Evolutionary conservation across 1,140 invertebrate species (phyloP).

Genomic region (Littorina saxatilis): DNA sequence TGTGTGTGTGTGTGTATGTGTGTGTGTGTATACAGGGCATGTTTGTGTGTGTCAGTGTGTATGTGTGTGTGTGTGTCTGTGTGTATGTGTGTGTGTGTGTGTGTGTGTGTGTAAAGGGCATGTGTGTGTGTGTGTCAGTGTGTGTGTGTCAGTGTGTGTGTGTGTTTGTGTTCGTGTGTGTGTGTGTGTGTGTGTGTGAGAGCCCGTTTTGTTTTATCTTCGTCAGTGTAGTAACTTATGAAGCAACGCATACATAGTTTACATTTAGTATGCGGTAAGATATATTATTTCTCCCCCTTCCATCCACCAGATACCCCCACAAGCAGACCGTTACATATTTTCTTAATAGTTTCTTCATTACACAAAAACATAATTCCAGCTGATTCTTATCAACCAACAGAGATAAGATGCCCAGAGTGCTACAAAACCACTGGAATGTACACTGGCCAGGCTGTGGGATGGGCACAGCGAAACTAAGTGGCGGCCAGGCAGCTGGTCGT

Average conservation of each 20-base stretch:
- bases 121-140: conserved; percentile 25
- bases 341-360: no score
- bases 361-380: no score
- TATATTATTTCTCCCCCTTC: no score
- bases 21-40: conserved; percentile 28
- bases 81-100: background rate
- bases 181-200: background rate
- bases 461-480: no score
- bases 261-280: no score
- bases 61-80: background rate
- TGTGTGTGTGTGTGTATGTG: background rate
- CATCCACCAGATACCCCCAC: no score
- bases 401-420: no score
- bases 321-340: no score
- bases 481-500: no score
- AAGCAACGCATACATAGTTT: background rate
- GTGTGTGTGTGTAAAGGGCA: background rate
- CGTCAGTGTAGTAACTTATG: background rate
- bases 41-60: conserved; percentile 17
- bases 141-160: conserved; percentile 14
- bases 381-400: no score
- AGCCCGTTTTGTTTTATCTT: background rate
- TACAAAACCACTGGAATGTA: no score
- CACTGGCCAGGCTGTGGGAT: no score
- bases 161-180: background rate